Evolutionary conservation across 1,140 invertebrate species (phyloP).

Genomic region (Helicoverpa armigera): DNA sequence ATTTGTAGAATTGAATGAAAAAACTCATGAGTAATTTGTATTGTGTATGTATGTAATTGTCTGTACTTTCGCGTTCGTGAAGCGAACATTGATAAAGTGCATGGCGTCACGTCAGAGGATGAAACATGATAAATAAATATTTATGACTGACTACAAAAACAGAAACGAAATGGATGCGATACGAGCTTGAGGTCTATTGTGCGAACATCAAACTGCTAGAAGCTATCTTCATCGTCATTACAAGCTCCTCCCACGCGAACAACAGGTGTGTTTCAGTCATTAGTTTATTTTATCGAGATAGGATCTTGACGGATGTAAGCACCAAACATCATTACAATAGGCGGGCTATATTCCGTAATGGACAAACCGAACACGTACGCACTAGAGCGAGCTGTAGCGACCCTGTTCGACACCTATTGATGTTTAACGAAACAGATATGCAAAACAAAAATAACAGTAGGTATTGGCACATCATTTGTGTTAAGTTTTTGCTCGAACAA

Average conservation of each 20-base stretch:
- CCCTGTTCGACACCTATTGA: conserved; percentile 65
- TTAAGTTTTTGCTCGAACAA: conserved; percentile 68
- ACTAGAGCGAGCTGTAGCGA: conserved; percentile 54
- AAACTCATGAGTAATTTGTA: not conserved
- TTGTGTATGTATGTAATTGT: conserved; percentile 8
- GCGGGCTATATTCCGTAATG: conserved; percentile 80
- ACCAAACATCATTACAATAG: conserved; percentile 77
- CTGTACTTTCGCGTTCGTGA: conserved; percentile 1
- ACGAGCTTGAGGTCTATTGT: conserved; percentile 54
- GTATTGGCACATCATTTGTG: conserved; percentile 72
- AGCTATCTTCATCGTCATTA: conserved; percentile 73
- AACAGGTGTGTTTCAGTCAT: conserved; percentile 76
- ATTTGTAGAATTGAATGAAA: not conserved
- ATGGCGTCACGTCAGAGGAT: conserved; percentile 30
- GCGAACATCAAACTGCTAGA: conserved; percentile 64
- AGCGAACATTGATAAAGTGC: conserved; percentile 28
- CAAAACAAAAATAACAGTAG: conserved; percentile 80
- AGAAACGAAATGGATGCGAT: conserved; percentile 48
- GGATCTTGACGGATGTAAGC: conserved; percentile 79
- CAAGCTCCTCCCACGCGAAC: conserved; percentile 64
- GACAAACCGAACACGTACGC: conserved; percentile 59
- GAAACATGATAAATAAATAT: conserved; percentile 48
- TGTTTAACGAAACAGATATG: conserved; percentile 75
- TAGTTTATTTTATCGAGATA: conserved; percentile 79
- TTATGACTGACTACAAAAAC: conserved; percentile 39